Conservation (phyloP, 2,888 invertebrate genomes). For the Melanophora roralis region DNA sequence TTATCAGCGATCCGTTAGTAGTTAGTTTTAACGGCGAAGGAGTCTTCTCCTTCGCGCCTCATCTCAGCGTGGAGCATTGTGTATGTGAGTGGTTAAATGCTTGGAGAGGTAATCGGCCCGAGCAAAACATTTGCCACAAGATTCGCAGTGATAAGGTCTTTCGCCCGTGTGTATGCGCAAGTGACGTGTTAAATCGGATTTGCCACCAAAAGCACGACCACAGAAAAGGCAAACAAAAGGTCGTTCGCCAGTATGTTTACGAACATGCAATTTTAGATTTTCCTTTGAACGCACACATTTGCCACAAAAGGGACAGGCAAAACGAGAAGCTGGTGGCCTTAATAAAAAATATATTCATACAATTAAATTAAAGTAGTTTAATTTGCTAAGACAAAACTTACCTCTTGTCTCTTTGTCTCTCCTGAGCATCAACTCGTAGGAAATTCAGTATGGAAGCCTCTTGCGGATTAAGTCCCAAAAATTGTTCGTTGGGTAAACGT, state of each 20-base stretch:
- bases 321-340: conserved; percentile 79
- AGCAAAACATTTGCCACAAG: conserved; percentile 94
- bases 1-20: background rate
- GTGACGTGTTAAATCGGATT: conserved; percentile 91
- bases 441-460: conserved; percentile 82
- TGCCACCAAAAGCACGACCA: conserved; percentile 91
- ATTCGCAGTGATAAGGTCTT: conserved; percentile 93
- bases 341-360: background rate
- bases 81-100: conserved; percentile 93
- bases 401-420: conserved; percentile 83
- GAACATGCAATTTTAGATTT: conserved; percentile 90
- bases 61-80: conserved; percentile 82
- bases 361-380: too few species aligned
- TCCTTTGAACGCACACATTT: conserved; percentile 93
- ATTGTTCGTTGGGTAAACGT: conserved; percentile 80
- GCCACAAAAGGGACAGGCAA: conserved; percentile 92
- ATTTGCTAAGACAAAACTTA: conserved; percentile 60
- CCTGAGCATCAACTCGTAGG: conserved; percentile 81
- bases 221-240: conserved; percentile 95
- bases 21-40: conserved; percentile 75
- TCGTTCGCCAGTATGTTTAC: conserved; percentile 91
- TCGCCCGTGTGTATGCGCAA: conserved; percentile 93
- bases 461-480: conserved; percentile 77
- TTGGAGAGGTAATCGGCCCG: conserved; percentile 93
- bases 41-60: conserved; percentile 78